phyloP scores from a whole-genome alignment of 1,140 invertebrate genomes.

The Whitmania pigra region DNA sequence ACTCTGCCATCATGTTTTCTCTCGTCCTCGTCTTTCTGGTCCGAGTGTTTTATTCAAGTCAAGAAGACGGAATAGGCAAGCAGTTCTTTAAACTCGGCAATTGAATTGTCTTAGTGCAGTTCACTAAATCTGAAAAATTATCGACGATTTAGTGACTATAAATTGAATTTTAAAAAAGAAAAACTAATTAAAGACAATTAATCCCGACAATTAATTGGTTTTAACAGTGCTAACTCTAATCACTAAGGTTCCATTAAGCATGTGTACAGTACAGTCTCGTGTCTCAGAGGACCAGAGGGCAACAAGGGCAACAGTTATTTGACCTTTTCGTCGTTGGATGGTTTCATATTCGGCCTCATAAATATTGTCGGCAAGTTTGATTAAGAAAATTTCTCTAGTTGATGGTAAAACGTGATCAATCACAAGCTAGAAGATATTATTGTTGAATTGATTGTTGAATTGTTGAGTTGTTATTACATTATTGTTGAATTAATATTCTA shows the following conservation, averaged over 20 bases:
- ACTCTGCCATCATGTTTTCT: slow-evolving; percentile 39
- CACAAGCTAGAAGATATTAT: too few species aligned
- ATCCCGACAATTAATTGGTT: slow-evolving; percentile 28
- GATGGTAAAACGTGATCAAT: too few species aligned
- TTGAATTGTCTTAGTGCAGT: too few species aligned
- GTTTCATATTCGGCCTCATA: slow-evolving; percentile 41
- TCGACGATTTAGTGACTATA: too few species aligned
- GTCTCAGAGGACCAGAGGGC: slow-evolving; percentile 30
- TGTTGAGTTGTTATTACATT: too few species aligned
- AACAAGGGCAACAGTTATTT: slow-evolving; percentile 36
- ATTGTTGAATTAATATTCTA: too few species aligned
- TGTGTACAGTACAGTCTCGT: slow-evolving; percentile 30
- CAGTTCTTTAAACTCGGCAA: slow-evolving; percentile 28
- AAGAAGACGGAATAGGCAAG: slow-evolving; percentile 32
- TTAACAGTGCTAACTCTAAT: not conserved
- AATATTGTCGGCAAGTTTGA: slow-evolving; percentile 32
- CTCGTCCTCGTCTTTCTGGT: slow-evolving; percentile 36
- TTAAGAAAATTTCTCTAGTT: not conserved
- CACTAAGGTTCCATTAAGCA: slow-evolving; percentile 25
- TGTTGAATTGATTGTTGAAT: too few species aligned
- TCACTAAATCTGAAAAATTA: too few species aligned
- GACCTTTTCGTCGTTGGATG: slow-evolving; percentile 36
- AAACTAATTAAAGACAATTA: slow-evolving; percentile 27
- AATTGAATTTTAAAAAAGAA: too few species aligned
- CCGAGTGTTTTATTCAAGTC: slow-evolving; percentile 34